Conservation (phyloP, 2,888 invertebrate species). For the Epicampocera succincta region DNA sequence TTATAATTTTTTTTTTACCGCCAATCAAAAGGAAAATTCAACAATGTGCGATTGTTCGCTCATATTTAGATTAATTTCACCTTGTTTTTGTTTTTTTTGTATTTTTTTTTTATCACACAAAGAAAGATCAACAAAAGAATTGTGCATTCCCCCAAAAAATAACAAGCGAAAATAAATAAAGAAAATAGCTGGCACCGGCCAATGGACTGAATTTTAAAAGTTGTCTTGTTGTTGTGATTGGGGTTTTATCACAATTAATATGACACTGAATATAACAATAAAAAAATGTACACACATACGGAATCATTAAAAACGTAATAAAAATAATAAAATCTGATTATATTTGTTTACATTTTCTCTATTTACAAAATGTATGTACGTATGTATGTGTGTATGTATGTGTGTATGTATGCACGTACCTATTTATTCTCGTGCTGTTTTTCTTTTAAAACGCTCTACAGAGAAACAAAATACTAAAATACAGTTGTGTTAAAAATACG, state of each 20-base stretch:
- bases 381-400: constrained; percentile 12
- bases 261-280: constrained; percentile 61
- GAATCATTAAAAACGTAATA: constrained; percentile 33
- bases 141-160: constrained; percentile 35
- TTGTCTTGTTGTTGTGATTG: constrained; percentile 28
- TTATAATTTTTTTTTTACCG: constrained; percentile 17
- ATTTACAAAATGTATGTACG: too few species aligned
- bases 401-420: too few species aligned
- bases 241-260: constrained; percentile 64
- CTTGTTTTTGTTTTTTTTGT: constrained; percentile 32
- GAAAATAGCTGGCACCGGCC: background rate
- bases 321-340: constrained; percentile 57
- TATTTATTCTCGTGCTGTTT: too few species aligned
- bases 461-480: too few species aligned
- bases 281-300: constrained; percentile 39
- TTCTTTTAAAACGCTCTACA: too few species aligned
- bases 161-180: constrained; percentile 39
- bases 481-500: too few species aligned
- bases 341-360: constrained; percentile 56
- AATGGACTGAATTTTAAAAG: constrained; percentile 16
- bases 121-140: constrained; percentile 42
- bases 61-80: constrained; percentile 63
- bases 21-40: constrained; percentile 33
- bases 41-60: constrained; percentile 11
- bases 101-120: constrained; percentile 30